A percentile compares a stretch with the other conserved stretches of the same genome.
Evolutionary conservation across 2,113 vertebrate species (phyloP).

Genomic region (Hylia prasina): DNA sequence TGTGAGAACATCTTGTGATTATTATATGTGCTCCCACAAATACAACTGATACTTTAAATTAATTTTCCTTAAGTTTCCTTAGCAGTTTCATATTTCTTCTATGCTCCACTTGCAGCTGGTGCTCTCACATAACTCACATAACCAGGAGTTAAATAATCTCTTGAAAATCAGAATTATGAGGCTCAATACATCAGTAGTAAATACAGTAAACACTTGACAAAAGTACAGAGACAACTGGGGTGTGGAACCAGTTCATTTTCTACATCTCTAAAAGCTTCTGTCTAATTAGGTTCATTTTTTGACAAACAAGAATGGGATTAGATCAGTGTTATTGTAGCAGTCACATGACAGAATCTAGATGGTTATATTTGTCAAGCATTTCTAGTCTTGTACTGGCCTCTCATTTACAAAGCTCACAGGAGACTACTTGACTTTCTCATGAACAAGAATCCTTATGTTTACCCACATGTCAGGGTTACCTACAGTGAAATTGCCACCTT

Average conservation of each 20-base stretch:
- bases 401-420: neutral
- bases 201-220: conserved; percentile 20
- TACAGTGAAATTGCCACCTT: neutral
- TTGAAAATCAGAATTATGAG: conserved; percentile 1
- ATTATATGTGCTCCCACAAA: neutral
- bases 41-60: neutral
- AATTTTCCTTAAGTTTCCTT: neutral
- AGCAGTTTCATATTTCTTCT: neutral
- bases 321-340: neutral
- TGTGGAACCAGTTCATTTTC: neutral
- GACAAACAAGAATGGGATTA: neutral
- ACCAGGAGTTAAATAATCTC: neutral
- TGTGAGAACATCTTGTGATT: neutral
- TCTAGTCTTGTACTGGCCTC: neutral
- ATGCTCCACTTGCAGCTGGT: neutral
- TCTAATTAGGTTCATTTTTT: neutral
- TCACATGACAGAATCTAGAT: neutral
- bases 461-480: neutral
- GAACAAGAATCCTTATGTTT: neutral
- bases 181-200: conserved; percentile 9
- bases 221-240: neutral
- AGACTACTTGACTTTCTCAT: neutral
- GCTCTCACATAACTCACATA: neutral
- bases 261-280: neutral
- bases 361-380: neutral